phyloP scores from a whole-genome alignment of 2,888 invertebrate species.

The Cerastis leucographa region DNA sequence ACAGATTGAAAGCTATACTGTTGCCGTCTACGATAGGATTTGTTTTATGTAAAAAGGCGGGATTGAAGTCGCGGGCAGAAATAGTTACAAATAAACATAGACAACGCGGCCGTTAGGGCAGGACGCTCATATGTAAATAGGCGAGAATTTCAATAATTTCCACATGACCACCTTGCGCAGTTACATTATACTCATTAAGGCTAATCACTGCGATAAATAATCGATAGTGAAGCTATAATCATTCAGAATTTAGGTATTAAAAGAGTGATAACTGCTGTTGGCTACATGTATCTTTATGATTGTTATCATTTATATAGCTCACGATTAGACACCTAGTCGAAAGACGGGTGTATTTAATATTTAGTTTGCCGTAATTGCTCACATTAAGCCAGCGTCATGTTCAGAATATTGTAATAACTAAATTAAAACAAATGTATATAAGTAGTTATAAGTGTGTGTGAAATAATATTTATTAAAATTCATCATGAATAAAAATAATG shows the following conservation, averaged over 20 bases:
- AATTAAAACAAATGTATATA: conserved; percentile 28
- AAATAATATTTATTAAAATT: conserved; percentile 14
- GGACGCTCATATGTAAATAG: conserved; percentile 10
- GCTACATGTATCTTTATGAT: conserved; percentile 59
- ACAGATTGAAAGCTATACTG: not conserved
- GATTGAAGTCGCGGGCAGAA: not conserved
- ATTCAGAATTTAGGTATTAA: conserved; percentile 47
- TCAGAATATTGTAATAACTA: conserved; percentile 12
- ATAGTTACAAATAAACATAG: not conserved
- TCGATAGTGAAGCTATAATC: conserved; percentile 53
- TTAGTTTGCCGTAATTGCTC: conserved; percentile 45
- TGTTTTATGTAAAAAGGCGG: not conserved
- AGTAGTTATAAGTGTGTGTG: conserved; percentile 31
- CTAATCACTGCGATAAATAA: conserved; percentile 58
- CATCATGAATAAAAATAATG: conserved; percentile 48
- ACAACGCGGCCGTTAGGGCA: not conserved
- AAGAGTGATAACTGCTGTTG: conserved; percentile 55
- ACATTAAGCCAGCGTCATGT: conserved; percentile 38
- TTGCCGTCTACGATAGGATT: not conserved
- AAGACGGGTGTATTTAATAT: conserved; percentile 46
- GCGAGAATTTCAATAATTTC: conserved; percentile 1
- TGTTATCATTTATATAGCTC: conserved; percentile 64
- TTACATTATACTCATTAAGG: conserved; percentile 45
- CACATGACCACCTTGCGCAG: conserved; percentile 3
- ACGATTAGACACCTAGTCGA: conserved; percentile 57